Base-by-base conservation (phyloP, 2,888 invertebrate species). In the Agapostemon virescens region DNA sequence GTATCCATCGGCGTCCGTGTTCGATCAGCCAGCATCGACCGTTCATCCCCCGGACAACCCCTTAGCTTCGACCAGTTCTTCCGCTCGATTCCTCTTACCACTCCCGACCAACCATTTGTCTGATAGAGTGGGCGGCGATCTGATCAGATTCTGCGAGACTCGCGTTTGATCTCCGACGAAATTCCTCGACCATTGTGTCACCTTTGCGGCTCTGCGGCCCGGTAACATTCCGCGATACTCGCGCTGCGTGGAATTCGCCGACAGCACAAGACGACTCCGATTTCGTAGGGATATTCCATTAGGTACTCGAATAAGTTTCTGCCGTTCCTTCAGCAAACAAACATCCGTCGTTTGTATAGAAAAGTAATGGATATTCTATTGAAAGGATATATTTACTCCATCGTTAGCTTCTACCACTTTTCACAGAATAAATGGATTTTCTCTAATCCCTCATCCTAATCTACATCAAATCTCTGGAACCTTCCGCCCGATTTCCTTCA, bases 41-140 rank as follows among this genome's bases (percentile, higher is more conserved):
- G 40, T 77, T 67, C 78, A 67, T 70, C 70, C 55, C 67, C 30
- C 55, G 55, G 15, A 2, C 61, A 23, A 23, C n/a, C 61, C 42
- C 61, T 63, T 63, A 63, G 26, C 45, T 63, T 45, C 30, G n/a
- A 45, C 13, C n/a, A 64, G 15, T 55, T 68, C 61, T 40, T 23
- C 52, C 42, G 36, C 73, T 58, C 42, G 45, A 58, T 40, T 38
- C 64, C 49, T 66, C 17, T 33, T 66, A 17, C 72, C 55, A 36
- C 55, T 55, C 23, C n/a, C 42, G n/a, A 66, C 17, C 30, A 49
- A 67, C 58, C 23, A 79, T 71, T 67, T 58, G 55, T 20, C 15
- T 13, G 70, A 70, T 70, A 58, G 66, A 77, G 2, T 49, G 30
- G 15, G 23, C 42, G 55, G 30, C 45, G 55, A 68, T 49, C 49